A percentile compares a stretch with the other conserved stretches of the same genome.
These are phyloP conservation scores for Proisotoma minuta DNA, from an alignment of 2,888 invertebrate species.

Conservation along the genomic window DNA sequence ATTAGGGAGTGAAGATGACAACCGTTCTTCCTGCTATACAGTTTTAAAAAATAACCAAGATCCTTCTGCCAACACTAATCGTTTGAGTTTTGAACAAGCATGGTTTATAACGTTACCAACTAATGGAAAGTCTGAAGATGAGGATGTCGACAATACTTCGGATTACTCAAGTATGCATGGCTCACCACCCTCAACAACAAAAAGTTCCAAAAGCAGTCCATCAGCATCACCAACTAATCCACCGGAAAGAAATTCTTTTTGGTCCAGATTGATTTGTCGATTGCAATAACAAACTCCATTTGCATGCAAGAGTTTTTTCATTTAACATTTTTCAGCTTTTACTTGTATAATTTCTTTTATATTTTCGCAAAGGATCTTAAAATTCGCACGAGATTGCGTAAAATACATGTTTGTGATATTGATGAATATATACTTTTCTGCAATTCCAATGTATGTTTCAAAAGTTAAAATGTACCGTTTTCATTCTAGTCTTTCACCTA, in stretches of 20 bases:
- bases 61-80: slow-evolving; percentile 24
- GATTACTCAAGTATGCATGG: slow-evolving; percentile 45
- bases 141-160: slow-evolving; percentile 40
- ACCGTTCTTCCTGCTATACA: slow-evolving; percentile 21
- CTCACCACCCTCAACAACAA: slow-evolving; percentile 39
- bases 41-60: slow-evolving; percentile 2
- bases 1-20: slow-evolving; percentile 30
- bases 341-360: too few relatives aligned
- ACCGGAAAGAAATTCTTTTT: slow-evolving; percentile 20
- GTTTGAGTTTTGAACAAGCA: slow-evolving; percentile 40
- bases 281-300: too few relatives aligned
- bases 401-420: too few relatives aligned
- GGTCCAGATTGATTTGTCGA: slow-evolving; percentile 34
- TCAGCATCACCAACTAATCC: slow-evolving; percentile 22
- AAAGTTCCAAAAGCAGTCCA: slow-evolving; percentile 22
- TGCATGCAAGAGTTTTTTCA: too few relatives aligned
- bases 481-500: too few relatives aligned
- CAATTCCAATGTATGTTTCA: too few relatives aligned
- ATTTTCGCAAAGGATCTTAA: too few relatives aligned
- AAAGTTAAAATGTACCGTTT: too few relatives aligned
- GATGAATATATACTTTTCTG: too few relatives aligned
- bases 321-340: too few relatives aligned
- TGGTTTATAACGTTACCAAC: slow-evolving; percentile 40
- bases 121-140: slow-evolving; percentile 19
- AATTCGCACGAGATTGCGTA: too few relatives aligned